Evolutionary conservation across 1,140 invertebrate genomes (phyloP), one percentile per base, ranked within the genome.

Genomic region (Procambarus clarkii): DNA sequence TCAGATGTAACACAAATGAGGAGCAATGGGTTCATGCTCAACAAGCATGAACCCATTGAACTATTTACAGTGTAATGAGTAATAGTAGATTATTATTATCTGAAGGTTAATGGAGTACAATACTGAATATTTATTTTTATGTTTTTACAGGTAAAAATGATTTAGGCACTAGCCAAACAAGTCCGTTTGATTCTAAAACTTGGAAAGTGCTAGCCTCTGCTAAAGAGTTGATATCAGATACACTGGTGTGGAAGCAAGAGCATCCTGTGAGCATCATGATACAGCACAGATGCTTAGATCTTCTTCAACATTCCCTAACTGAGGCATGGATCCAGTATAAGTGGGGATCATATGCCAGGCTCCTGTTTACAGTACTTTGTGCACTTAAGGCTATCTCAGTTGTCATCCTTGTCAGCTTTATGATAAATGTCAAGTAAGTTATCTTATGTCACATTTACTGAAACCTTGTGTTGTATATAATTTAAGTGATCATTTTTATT

Each of bases 181-280:
- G 2, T 9, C 69, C 69, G 7, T 74, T 74, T 34, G 24, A 74
- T 34, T 18, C 9, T 15, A 24, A 74, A n/a, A 74, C n/a, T 5
- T 74, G 69, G 69, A 34, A 74, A 74, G 69, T 74, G 11, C 5
- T 34, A 8, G 7, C 69, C 34, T 24, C 69, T 74, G 69, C 69
- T 2, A 11, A 74, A 24, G 69, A 74, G 24, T 21, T 74, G 11
- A 74, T 24, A 34, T 74, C n/a, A 34, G 24, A 74, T 24, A n/a
- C 21, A 1, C 24, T 74, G 3, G n/a, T 44, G 8, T 74, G 69
- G 69, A 74, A 74, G 69, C 24, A 74, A 3, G 69, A 74, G 34
- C 69, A 74, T 74, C 69, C 69, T 21, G 69, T 74, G 69, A 74
- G 24, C 24, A 74, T 74, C 34, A 74, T 74, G 69, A n/a, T 24